Conservation (phyloP, 2,888 invertebrate genomes). For the Troides aeacus region DNA sequence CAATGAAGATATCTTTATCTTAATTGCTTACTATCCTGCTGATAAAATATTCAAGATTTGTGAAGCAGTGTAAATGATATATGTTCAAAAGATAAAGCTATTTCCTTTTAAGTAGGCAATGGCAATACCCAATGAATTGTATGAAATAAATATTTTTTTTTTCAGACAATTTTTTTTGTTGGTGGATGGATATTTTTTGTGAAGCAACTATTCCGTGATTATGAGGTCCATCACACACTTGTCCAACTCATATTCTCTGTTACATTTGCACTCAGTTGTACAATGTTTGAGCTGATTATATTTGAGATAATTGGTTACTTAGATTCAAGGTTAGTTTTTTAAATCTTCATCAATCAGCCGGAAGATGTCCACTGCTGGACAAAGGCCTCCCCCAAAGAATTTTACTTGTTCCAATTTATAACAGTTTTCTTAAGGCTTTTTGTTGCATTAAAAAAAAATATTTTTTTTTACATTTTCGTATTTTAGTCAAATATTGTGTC, state of each 20-base stretch:
- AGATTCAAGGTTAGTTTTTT: conserved; percentile 86
- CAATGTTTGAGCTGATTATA: conserved; percentile 99
- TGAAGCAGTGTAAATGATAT: no score
- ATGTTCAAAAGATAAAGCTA: no score
- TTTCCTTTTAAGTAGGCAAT: not conserved
- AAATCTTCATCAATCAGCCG: no score
- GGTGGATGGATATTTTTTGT: conserved; percentile 99
- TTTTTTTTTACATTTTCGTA: no score
- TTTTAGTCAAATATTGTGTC: no score
- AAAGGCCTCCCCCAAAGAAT: no score
- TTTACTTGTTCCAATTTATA: not conserved
- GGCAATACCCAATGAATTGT: not conserved
- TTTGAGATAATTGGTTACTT: conserved; percentile 98
- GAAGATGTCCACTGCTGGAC: no score
- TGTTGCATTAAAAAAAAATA: no score
- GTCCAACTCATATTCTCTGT: conserved; percentile 97
- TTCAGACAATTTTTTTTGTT: conserved; percentile 94
- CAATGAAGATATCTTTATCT: no score
- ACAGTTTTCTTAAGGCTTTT: no score
- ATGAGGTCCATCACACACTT: conserved; percentile 96
- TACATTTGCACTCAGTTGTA: conserved; percentile 97
- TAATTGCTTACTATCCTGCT: no score
- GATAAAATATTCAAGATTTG: no score
- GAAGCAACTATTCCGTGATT: conserved; percentile 97
- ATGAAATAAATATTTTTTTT: conserved; percentile 30